Base-by-base conservation (phyloP, 2,797 vertebrate genomes). In the Myotis vivesi region DNA sequence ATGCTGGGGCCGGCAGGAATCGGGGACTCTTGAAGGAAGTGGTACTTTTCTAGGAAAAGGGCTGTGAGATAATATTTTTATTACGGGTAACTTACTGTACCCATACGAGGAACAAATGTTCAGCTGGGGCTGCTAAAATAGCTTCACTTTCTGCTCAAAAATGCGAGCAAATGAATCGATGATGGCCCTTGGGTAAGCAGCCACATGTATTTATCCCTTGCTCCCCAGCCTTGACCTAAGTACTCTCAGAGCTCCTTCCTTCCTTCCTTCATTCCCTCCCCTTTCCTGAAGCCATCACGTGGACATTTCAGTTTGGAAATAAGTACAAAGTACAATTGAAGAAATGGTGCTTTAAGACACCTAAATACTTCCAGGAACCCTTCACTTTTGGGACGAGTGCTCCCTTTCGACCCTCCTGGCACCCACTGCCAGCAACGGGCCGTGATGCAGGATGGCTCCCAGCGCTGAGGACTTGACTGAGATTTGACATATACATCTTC, bases 381-480 rank as follows among this genome's bases (percentile, higher is more conserved):
- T 73, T 96, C 86, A 73, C n/a, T 85, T 92, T 94, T 91, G 44
- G 68, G 73, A 46, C 38, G 84, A 33, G 91, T 8, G 87, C 33
- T 68, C 92, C 92, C 94, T 83, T 22, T 30, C 73, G 71, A 75
- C 94, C 23, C 81, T 93, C 87, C 79, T 3, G 15, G n/a, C 11
- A 76, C 90, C 97, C 95, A 92, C 90, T 94, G 95, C 96, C 98
- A 92, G 96, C 97, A 97, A 97, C 6, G 95, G 96, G 90, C 75
- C 49, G 0, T 2, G 36, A 23, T 0, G 20, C 10, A 51, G 0
- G 53, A 8, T 80, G 90, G 38, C 33, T n/a, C 92, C 76, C 87
- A 90, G 96, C 82, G 92, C 41, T 8, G 46, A 93, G 55, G 64
- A 64, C 76, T 94, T 97, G 89, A 89, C 20, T 49, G 41, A 73